Base-by-base conservation (phyloP, 2,113 vertebrate species). In the Leiothrix lutea region DNA sequence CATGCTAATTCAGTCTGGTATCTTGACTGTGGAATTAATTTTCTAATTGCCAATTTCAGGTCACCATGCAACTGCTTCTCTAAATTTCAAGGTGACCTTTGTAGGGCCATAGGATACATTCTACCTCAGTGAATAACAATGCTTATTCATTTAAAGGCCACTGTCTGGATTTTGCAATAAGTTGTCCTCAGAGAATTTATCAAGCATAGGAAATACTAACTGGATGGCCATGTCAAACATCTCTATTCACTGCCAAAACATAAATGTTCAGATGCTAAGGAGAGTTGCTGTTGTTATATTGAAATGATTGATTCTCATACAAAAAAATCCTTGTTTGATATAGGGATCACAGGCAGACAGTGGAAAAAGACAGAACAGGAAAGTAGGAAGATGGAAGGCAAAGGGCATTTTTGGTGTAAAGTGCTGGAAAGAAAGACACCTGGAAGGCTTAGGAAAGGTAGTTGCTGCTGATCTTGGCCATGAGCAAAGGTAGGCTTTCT, bases 21-120 rank as follows among this genome's bases (percentile, higher is more conserved):
- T 95, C 84, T 95, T 72, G 88, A 77, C 58, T 53, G 33, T 11
- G 28, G 78, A 94, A 90, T 91, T 95, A 92, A 94, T 96, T 95
- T 87, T 85, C 48, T 90, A 85, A 81, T 75, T 67, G 38, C 53
- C 70, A 77, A 67, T 91, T 96, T 94, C 78, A 53, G 31, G 17
- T 77, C 61, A 26, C 31, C 81, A 38, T 1, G 14, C 38, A 86
- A 80, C n/a, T 45, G 21, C 62, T 65, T 80, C 64, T 83, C 29
- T 87, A 70, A 67, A 94, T 87, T 83, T 95, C 79, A 88, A 62
- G 71, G 65, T 95, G 74, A 95, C 71, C 33, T 82, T 86, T 90
- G 8, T 66, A 73, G 23, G 10, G 22, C 38, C 14, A 28, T 18
- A 73, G 23, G n/a, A 92, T 81, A 62, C 15, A 44, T 90, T 58